Base-by-base conservation (phyloP, 2,888 invertebrate genomes). In the Anthrax anthrax region DNA sequence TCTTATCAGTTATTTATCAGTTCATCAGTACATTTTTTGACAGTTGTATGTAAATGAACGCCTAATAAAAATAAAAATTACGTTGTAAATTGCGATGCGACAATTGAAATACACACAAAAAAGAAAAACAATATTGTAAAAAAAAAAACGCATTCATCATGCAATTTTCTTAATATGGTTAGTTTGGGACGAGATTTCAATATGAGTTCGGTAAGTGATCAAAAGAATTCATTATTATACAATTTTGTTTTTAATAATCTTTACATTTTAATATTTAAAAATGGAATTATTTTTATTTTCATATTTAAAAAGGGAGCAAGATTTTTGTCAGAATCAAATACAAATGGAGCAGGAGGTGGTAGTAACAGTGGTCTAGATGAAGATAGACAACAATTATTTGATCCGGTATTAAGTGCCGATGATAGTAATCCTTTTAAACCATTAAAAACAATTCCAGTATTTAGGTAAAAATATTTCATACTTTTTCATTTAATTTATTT, bases 361-460 rank as follows among this genome's bases (percentile, higher is more conserved):
- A 49, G 47, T 3, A 42, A 44, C 12, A 55, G 48, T 1, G 42
- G 47, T 13, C 55, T 50, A 48, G 51, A 51, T 2, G 55, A 50
- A 43, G 65, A 67, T 43, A 54, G 56, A 4, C 60, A 62, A 23
- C 58, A 60, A 37, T 51, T 65, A 10, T 55, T 61, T 18, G 63
- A 67, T 49, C 64, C 67, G 1, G 62, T 67, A 9, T 51, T 66
- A 4, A 58, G 59, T n/a, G 57, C 65, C 0, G 57, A 59, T 43
- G 51, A 58, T 19, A 60, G 59, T 44, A 56, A 57, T 32, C 46
- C 51, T 23, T 67, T 59, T 50, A 63, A 59, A 43, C 56, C 58
- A 17, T 45, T 68, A 32, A 64, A 62, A 48, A 68, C 67, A 2
- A 56, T 63, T 48, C 60, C 62, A 41, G 59, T 57, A 43, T 64